phyloP scores from a whole-genome alignment of 2,888 invertebrate genomes.

The Andrena flavipes region DNA sequence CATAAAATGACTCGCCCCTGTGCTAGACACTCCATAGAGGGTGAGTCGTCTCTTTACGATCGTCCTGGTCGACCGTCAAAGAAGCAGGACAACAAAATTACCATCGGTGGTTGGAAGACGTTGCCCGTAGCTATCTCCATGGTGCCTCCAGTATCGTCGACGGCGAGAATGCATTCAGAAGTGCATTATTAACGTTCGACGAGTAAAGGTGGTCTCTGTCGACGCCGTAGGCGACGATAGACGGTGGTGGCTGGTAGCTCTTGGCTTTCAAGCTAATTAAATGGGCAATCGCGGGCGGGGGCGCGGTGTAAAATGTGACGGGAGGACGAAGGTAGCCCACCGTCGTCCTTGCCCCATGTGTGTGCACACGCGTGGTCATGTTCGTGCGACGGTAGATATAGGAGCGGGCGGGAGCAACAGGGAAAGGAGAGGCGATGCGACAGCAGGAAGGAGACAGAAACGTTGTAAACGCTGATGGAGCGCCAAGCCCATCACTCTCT shows the following conservation, averaged over 20 bases:
- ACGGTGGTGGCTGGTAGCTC: conserved; percentile 24
- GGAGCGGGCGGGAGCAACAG: not conserved
- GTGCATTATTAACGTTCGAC: conserved; percentile 63
- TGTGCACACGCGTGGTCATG: conserved; percentile 10
- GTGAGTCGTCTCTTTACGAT: not conserved
- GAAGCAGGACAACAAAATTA: conserved; percentile 44
- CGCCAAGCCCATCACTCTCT: conserved; percentile 66
- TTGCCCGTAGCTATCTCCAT: not conserved
- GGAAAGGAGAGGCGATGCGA: not conserved
- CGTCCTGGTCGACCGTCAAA: conserved; percentile 9
- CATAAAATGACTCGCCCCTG: not conserved
- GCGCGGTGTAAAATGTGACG: conserved; percentile 40
- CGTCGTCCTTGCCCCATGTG: conserved; percentile 11
- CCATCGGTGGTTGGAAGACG: conserved; percentile 24
- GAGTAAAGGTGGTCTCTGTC: conserved; percentile 9
- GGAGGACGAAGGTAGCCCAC: conserved; percentile 47
- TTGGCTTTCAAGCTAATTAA: conserved; percentile 75
- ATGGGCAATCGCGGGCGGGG: conserved; percentile 52
- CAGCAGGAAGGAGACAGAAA: conserved; percentile 55
- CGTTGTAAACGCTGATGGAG: conserved; percentile 71
- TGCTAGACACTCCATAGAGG: not conserved
- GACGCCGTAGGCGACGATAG: conserved; percentile 20
- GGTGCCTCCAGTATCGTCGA: not conserved
- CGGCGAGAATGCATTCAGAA: conserved; percentile 39
- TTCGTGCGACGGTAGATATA: not conserved